Evolutionary conservation across 1,140 invertebrate genomes (phyloP), one percentile per base, ranked within the genome.

Genomic region (Drosophila kurseongensis): DNA sequence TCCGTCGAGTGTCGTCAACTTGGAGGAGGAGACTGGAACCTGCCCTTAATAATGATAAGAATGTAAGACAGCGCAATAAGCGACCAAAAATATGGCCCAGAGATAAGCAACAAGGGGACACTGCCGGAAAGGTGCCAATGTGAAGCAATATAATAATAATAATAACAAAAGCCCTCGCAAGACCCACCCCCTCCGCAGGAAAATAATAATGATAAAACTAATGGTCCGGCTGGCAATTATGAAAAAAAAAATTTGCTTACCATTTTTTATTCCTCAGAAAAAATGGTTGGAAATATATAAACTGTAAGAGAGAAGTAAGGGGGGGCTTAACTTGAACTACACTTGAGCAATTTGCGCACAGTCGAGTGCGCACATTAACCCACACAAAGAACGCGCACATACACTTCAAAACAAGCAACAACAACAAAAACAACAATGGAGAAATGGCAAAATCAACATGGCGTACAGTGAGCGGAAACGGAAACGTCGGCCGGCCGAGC

Each of bases 321-420:
- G 35, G 32, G 48, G 62, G n/a, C 67, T 48, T 68, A 86, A 69
- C 83, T 84, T 89, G 54, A 89, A 80, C 85, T 89, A 84, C 84
- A 90, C 85, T 89, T 89, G 80, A 89, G 80, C 85, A 89, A 89
- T 89, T 89, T 80, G 85, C 75, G 79, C 77, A 90, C 85, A 89
- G 85, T 84, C 77, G 85, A 89, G 77, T 90, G 85, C 85, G 80
- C 84, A 89, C 80, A 89, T 88, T 88, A 89, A 80, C 73, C 63
- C 71, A 86, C 75, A 82, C 66, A 80, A 63, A 76, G 45, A 62
- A 75, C 48, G 36, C 32, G 42, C 36, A 57, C 35, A 44, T 27
- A 52, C 32, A 45, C 38, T 57, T 8, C 54, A 58, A 18, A 62
- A 57, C 48, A 75, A 51, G 78, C 62, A 62, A 79, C 56, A 80